Base-by-base conservation (phyloP, 2,797 vertebrate genomes). In the Crenichthys baileyi region DNA sequence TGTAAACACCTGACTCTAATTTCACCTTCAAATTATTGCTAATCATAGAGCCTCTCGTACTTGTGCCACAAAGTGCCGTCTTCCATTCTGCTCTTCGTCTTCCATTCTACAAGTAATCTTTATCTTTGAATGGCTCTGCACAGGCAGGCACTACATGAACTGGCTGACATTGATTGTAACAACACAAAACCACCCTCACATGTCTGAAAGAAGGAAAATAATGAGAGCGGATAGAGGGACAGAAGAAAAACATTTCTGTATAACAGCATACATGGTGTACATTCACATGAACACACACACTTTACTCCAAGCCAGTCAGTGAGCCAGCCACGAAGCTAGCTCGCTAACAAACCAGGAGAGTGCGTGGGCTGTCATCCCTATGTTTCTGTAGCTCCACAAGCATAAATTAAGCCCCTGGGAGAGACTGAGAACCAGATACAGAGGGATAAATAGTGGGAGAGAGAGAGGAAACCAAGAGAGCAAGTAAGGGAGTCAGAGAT, bases 331-430 rank as follows among this genome's bases (percentile, higher is more conserved):
- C 20, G 85, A 15, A 89, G 82, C 68, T 75, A 87, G 91, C 85
- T 79, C 78, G 79, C 89, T 90, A 91, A 90, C 90, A 92, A 90
- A 93, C 90, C 84, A 87, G 80, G 78, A 77, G 77, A 88, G 84
- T 88, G 91, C 81, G 92, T 94, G 91, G 92, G 93, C 72, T 92
- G 92, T 87, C 90, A 89, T 90, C 87, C 85, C 85, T 90, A 83
- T 89, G 90, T 92, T 91, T 89, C 88, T 91, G 87, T 70, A 87
- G 90, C 90, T 90, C 83, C 87, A 88, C 90, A 93, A 91, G 91
- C 90, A 90, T 91, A 94, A 94, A 93, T 94, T 94, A 94, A 93
- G 84, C 92, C 91, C 92, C 79, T 90, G 93, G 93, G 93, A 94
- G 78, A 70, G 76, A 83, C 80, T 4, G 51, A 83, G 84, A 89